Percentiles rank a stretch among this genome's conserved stretches.
These are phyloP conservation scores for Hypselothyrea guttata DNA, from an alignment of 2,888 invertebrate species.

Conservation along the genomic window DNA sequence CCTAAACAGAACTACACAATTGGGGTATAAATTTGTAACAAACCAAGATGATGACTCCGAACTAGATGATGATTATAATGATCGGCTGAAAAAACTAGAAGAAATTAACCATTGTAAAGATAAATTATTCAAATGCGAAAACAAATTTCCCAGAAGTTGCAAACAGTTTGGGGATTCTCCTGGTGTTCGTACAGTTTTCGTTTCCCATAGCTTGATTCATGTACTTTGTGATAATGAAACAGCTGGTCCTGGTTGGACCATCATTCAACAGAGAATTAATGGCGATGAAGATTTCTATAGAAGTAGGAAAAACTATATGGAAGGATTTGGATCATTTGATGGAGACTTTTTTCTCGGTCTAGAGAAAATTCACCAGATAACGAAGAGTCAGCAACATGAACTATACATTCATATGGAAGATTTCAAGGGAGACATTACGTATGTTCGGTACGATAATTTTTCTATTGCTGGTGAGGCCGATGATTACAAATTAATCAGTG, in stretches of 20 bases:
- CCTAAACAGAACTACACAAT: too few relatives aligned
- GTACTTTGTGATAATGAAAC: neutral
- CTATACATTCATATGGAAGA: neutral
- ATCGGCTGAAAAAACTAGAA: too few relatives aligned
- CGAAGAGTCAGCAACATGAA: neutral
- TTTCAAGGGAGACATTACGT: neutral
- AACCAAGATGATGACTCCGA: too few relatives aligned
- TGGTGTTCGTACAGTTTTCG: neutral
- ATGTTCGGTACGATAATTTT: neutral
- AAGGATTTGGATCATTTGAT: neutral
- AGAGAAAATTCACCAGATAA: neutral
- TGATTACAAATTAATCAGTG: too few relatives aligned
- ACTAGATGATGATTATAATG: too few relatives aligned
- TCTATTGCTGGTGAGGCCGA: neutral
- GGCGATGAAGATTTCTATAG: neutral
- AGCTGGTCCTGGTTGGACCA: neutral
- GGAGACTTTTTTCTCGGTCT: neutral
- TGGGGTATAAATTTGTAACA: too few relatives aligned
- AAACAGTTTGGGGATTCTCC: too few relatives aligned
- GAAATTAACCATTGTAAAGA: too few relatives aligned
- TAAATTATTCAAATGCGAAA: too few relatives aligned
- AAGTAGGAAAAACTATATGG: neutral
- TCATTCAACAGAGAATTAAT: neutral
- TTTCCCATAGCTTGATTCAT: too few relatives aligned
- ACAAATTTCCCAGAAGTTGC: too few relatives aligned